Base-by-base conservation (phyloP, 2,888 invertebrate species). In the Hirtodrosophila trivittata region DNA sequence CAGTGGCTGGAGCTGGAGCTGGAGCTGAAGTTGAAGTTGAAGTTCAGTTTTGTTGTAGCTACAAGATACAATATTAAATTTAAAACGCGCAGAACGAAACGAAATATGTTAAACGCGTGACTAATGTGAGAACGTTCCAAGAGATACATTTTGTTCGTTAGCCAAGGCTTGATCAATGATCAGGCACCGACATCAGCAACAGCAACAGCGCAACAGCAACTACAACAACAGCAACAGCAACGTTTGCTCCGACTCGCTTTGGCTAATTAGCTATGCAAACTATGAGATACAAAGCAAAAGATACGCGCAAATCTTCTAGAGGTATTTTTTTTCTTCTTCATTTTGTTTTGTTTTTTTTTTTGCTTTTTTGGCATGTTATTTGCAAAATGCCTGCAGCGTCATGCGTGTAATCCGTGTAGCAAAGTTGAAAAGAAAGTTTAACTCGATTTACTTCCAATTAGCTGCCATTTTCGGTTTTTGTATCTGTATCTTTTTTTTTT, bases 71-170 rank as follows among this genome's bases (percentile, higher is more conserved):
- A 74, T 81, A 81, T 81, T 77, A 81, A 81, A 86, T 74, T 76
- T 67, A 84, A 85, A 66, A 84, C 81, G 66, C 77, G 54, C 76
- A 49, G 62, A 59, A 82, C 77, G 86, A 76, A 78, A 80, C 80
- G 80, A 80, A 80, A 80, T 80, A 83, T 83, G 87, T 86, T 85
- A 86, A 87, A 74, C 80, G 87, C 87, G 87, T 83, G 83, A 87
- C 86, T 83, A 83, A 83, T 87, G 83, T 83, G 83, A 83, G 83
- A 83, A 83, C 87, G 85, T 82, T 75, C 68, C 83, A 60, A 12
- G 45, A 72, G 72, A 72, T 82, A 81, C 78, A 86, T 78, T 84
- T 60, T 50, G 75, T 80, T 76, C 84, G 81, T 77, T 83, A 76
- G 77, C 57, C 51, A 45, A 60, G 68, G 55, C 73, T 71, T 77